Conservation (phyloP, 2,888 invertebrate species). For the Antitype chi region DNA sequence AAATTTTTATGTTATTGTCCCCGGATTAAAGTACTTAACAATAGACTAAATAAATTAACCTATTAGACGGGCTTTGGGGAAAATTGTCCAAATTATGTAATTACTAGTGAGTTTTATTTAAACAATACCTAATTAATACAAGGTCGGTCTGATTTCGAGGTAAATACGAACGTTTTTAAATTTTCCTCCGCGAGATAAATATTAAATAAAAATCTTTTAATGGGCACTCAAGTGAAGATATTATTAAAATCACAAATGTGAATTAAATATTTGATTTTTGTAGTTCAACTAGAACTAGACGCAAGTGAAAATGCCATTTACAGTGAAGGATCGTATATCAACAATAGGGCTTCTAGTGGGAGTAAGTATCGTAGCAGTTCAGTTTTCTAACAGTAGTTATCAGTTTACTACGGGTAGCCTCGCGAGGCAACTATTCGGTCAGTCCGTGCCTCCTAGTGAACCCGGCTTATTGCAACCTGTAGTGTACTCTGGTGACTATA, state of each 20-base stretch:
- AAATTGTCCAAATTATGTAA: neutral
- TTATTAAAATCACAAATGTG: slow-evolving; percentile 75
- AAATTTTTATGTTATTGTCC: neutral
- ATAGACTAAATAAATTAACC: neutral
- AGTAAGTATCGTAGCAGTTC: slow-evolving; percentile 29
- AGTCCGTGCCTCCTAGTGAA: neutral
- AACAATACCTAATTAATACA: neutral
- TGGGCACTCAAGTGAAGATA: slow-evolving; percentile 50
- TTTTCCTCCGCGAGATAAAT: neutral
- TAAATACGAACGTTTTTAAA: neutral
- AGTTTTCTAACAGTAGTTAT: neutral
- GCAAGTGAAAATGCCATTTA: slow-evolving; percentile 65
- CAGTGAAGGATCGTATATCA: slow-evolving; percentile 65
- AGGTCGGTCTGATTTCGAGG: neutral
- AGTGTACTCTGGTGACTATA: neutral
- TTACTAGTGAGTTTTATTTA: slow-evolving; percentile 9
- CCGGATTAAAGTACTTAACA: neutral
- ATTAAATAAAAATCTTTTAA: neutral
- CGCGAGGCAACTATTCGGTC: neutral
- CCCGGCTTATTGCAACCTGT: neutral
- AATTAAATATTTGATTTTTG: slow-evolving; percentile 65
- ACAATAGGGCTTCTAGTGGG: slow-evolving; percentile 48
- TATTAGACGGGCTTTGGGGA: neutral
- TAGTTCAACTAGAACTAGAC: neutral
- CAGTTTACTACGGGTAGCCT: neutral